Percentiles rank a stretch among this genome's conserved stretches.
phyloP scores from a whole-genome alignment of 2,113 vertebrate genomes.

The Mola mola region DNA sequence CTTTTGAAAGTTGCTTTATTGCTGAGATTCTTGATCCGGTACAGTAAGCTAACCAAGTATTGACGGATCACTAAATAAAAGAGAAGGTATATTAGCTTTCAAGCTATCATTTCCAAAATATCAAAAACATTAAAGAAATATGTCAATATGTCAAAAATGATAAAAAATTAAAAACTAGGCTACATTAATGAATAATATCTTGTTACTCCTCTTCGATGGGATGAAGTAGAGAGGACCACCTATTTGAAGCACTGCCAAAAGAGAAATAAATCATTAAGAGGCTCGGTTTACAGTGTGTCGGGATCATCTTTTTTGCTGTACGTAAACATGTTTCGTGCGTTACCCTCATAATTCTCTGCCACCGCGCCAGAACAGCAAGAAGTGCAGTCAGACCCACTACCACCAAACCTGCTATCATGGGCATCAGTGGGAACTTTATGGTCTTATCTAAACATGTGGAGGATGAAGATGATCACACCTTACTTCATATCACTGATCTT shows the following conservation, averaged over 20 bases:
- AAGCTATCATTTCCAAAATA: not conserved
- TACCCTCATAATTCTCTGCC: conserved; percentile 71
- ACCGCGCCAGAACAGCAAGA: conserved; percentile 71
- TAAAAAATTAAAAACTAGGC: conserved; percentile 6
- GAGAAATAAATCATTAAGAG: conserved; percentile 21
- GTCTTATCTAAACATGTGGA: conserved; percentile 62
- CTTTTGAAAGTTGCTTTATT: too few species aligned
- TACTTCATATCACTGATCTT: not conserved
- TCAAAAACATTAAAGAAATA: too few species aligned
- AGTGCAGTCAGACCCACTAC: conserved; percentile 70
- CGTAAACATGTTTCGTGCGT: not conserved
- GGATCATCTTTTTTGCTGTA: not conserved
- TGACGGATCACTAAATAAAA: too few species aligned
- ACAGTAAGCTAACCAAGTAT: too few species aligned
- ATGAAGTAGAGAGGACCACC: not conserved
- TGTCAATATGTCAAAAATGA: not conserved
- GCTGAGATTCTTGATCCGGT: too few species aligned
- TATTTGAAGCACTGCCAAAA: conserved; percentile 68
- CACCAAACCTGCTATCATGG: conserved; percentile 76
- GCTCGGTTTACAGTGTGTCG: not conserved
- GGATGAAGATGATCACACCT: conserved; percentile 2
- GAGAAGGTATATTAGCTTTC: too few species aligned
- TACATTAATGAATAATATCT: not conserved
- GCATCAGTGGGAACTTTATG: conserved; percentile 71
- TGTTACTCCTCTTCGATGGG: conserved; percentile 3